A percentile compares a stretch with the other conserved stretches of the same genome.
Conservation (phyloP, 2,797 vertebrate species). For the Crypturellus tataupa region DNA sequence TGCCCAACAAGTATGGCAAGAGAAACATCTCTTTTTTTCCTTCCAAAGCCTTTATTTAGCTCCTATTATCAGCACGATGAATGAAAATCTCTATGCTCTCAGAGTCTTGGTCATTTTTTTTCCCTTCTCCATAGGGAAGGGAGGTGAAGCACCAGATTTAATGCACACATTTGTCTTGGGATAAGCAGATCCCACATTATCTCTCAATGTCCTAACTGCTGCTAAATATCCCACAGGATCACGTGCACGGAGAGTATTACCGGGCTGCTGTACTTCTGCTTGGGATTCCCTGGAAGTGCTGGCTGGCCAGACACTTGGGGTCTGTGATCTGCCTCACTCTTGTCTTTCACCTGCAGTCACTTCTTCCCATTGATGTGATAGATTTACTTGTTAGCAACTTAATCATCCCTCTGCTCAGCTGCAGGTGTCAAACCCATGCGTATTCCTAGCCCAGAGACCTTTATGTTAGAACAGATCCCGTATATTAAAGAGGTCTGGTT, state of each 20-base stretch:
- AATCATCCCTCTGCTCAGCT: not conserved
- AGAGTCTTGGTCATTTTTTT: not conserved
- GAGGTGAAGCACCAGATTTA: not conserved
- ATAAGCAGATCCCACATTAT: not conserved
- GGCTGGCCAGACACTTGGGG: not conserved
- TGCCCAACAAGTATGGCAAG: conserved; percentile 58
- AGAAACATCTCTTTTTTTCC: not conserved
- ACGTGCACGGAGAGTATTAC: accelerated
- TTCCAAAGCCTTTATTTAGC: conserved; percentile 67
- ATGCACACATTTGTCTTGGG: not conserved
- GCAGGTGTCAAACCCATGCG: not conserved
- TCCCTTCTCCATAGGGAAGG: not conserved
- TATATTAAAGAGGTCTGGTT: too few relatives aligned
- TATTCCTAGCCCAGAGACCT: not conserved
- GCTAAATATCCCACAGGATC: not conserved
- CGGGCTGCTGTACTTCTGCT: not conserved
- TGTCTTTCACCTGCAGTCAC: conserved; percentile 14
- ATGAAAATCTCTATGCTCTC: conserved; percentile 57
- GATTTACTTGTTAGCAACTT: conserved; percentile 50
- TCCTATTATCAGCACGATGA: conserved; percentile 59
- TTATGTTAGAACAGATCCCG: too few relatives aligned
- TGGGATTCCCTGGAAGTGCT: not conserved
- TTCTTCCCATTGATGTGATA: conserved; percentile 25
- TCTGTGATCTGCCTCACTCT: not conserved
- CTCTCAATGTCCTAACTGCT: not conserved